These are phyloP conservation scores for Trissolcus brochymenae DNA, from an alignment of 2,888 invertebrate genomes.

Conservation along the genomic window DNA sequence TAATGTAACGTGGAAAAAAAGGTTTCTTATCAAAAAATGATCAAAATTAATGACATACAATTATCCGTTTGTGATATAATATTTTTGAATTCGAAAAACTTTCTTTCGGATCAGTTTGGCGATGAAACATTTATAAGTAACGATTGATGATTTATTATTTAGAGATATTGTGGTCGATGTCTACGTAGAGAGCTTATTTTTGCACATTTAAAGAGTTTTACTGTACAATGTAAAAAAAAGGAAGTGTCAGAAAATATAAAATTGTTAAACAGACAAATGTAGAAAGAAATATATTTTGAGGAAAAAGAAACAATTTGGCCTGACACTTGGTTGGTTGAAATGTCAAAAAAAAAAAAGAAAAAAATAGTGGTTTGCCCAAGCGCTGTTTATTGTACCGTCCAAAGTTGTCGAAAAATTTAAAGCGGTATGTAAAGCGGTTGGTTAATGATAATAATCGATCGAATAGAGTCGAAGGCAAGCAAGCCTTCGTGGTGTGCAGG, in stretches of 20 bases:
- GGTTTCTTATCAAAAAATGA: background rate
- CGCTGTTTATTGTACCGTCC: background rate
- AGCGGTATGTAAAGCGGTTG: slow-evolving; percentile 41
- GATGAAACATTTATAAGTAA: too few species aligned
- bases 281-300: background rate
- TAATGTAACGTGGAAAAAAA: too few species aligned
- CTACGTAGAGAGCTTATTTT: background rate
- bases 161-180: background rate
- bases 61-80: too few species aligned
- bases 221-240: too few species aligned
- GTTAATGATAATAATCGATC: slow-evolving; percentile 59
- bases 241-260: background rate
- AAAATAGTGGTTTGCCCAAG: background rate
- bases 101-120: too few species aligned
- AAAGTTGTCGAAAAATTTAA: slow-evolving; percentile 28
- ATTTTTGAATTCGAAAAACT: too few species aligned
- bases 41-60: too few species aligned
- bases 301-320: background rate
- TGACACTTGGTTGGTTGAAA: too few species aligned
- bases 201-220: too few species aligned
- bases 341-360: background rate
- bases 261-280: background rate
- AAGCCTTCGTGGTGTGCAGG: slow-evolving; percentile 45
- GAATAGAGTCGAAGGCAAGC: slow-evolving; percentile 57
- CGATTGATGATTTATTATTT: background rate